These are phyloP conservation scores for Sericinus montela DNA, from an alignment of 2,888 invertebrate species.

Conservation along the genomic window DNA sequence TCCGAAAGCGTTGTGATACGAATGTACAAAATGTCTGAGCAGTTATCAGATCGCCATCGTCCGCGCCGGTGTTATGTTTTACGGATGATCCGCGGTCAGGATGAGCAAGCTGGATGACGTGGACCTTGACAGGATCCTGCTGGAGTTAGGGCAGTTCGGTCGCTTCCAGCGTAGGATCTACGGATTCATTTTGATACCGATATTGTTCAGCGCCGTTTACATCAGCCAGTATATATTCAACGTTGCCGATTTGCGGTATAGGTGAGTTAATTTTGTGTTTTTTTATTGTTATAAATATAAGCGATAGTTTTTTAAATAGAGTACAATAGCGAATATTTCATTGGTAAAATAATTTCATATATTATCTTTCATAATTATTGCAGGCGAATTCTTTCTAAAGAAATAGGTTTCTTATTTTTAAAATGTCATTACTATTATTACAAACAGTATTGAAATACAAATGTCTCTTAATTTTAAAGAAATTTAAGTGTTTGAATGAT, in stretches of 20 bases:
- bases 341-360: too few species aligned
- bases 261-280: slow-evolving; percentile 53
- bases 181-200: slow-evolving; percentile 58
- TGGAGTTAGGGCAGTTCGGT: slow-evolving; percentile 64
- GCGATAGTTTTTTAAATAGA: too few species aligned
- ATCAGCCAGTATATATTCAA: slow-evolving; percentile 72
- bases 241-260: slow-evolving; percentile 63
- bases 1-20: not conserved
- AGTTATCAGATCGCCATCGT: slow-evolving; percentile 4
- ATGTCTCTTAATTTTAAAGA: too few species aligned
- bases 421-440: too few species aligned
- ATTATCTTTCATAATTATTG: too few species aligned
- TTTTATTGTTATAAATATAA: too few species aligned
- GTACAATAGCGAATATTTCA: too few species aligned
- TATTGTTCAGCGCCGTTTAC: slow-evolving; percentile 65
- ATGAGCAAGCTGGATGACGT: slow-evolving; percentile 18
- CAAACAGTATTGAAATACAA: too few species aligned
- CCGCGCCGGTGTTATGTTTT: slow-evolving; percentile 6
- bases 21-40: not conserved
- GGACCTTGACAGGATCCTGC: slow-evolving; percentile 47
- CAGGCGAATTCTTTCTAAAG: too few species aligned
- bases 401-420: too few species aligned
- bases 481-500: too few species aligned
- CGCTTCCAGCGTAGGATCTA: slow-evolving; percentile 63
- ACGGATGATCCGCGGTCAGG: not conserved